Conservation (phyloP, 2,113 vertebrate genomes). For the Scatophagus argus region DNA sequence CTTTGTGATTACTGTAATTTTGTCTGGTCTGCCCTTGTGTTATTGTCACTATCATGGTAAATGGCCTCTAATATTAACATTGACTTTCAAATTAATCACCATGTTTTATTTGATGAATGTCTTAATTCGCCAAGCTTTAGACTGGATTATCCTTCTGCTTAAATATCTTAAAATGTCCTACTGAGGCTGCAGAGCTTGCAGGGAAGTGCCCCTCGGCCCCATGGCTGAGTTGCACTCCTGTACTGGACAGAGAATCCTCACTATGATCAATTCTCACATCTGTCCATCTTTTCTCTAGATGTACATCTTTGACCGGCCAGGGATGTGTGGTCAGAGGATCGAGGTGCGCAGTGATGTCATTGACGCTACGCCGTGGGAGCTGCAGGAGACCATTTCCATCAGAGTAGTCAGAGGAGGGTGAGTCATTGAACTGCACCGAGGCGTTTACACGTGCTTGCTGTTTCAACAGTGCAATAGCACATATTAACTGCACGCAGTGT, state of each 20-base stretch:
- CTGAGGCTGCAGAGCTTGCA: not conserved
- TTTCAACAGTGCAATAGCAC: no score
- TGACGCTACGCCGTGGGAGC: slow-evolving; percentile 88
- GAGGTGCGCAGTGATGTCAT: slow-evolving; percentile 87
- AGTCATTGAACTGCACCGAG: slow-evolving; percentile 56
- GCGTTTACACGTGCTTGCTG: not conserved
- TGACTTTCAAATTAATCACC: not conserved
- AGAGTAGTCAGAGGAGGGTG: slow-evolving; percentile 94
- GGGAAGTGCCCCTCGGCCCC: not conserved
- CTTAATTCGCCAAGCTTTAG: not conserved
- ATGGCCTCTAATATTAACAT: not conserved
- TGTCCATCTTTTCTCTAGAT: slow-evolving; percentile 80
- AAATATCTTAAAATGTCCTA: not conserved
- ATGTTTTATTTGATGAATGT: not conserved
- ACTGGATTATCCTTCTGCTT: not conserved
- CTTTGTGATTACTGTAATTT: slow-evolving; percentile 21
- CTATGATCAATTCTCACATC: not conserved
- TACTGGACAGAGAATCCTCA: not conserved
- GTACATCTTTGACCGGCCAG: slow-evolving; percentile 87
- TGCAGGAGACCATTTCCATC: slow-evolving; percentile 88
- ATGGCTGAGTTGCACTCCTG: not conserved
- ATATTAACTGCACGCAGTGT: no score
- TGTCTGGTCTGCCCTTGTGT: not conserved
- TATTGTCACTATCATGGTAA: not conserved
- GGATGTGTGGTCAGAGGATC: slow-evolving; percentile 85